Evolutionary conservation across 1,140 invertebrate species (phyloP), one percentile per base, ranked within the genome.

Genomic region (Chrysopa pallens): DNA sequence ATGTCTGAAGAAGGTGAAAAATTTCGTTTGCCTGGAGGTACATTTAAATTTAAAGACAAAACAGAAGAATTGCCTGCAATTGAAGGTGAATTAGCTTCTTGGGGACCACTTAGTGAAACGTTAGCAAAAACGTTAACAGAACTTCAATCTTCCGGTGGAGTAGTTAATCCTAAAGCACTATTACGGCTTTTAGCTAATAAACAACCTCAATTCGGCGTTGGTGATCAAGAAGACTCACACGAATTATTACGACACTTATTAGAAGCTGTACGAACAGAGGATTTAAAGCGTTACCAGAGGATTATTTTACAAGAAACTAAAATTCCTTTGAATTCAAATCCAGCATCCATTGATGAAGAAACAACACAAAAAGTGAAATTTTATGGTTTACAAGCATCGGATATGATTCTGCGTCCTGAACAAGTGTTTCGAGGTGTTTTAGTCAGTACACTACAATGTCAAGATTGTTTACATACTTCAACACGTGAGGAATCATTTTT

Each of bases 201-300:
- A 57, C 72, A 73, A 48, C 72, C 82, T 0, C 80, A 91, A 55
- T 97, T 95, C 60, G 78, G 79, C 44, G 87, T 88, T n/a, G 89
- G 80, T 23, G 84, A 90, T 50, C 93, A 98, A 59, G 93, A 98
- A 56, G 94, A 98, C 64, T 79, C 92, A 8, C 94, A 98, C 56
- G 94, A 98, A 61, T 60, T 97, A 39, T 66, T 98, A 7, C 64
- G 91, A 42, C 85, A 91, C 65, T 63, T 96, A 27, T 59, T 96
- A 23, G 90, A 96, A 59, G 76, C 76, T 45, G 78, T 94, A 39
- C 72, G 81, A 40, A 70, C 72, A 17, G 74, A 77, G 52, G 74
- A 78, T 51, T 63, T 78, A 6, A 63, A 84, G 60, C 73, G 84
- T 31, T 88, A 88, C 56, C 76, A 85, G 57, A 57, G 61, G 0